phyloP scores from a whole-genome alignment of 1,140 invertebrate genomes.

The Drosophila ambigua region DNA sequence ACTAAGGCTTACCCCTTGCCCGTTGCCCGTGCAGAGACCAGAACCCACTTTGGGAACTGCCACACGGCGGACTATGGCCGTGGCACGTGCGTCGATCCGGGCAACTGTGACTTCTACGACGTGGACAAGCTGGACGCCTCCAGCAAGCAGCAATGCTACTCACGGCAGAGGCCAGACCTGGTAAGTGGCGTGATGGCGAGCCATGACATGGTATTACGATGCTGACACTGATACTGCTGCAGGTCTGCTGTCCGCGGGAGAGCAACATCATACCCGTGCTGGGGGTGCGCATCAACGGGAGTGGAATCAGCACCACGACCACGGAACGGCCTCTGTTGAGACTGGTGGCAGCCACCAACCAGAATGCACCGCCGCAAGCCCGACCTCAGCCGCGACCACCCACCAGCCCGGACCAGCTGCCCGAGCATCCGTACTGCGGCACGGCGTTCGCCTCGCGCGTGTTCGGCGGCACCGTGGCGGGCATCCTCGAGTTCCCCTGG shows the following conservation, averaged over 20 bases:
- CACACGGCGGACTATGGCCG: constrained; percentile 29
- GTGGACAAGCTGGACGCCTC: constrained; percentile 27
- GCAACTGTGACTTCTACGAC: constrained; percentile 48
- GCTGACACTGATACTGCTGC: not conserved
- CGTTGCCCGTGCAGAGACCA: constrained; percentile 11
- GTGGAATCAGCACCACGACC: not conserved
- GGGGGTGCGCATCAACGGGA: constrained; percentile 18
- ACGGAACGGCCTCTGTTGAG: too few relatives aligned
- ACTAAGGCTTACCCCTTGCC: too few relatives aligned
- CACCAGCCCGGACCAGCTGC: constrained; percentile 27
- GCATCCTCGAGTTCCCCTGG: constrained; percentile 66
- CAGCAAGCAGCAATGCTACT: constrained; percentile 46
- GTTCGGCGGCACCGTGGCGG: constrained; percentile 38
- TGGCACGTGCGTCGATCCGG: constrained; percentile 42
- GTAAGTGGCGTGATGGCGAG: constrained; percentile 21
- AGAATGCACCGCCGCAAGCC: not conserved
- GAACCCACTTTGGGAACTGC: constrained; percentile 58
- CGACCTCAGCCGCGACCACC: not conserved
- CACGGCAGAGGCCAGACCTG: constrained; percentile 51
- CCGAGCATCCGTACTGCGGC: constrained; percentile 59
- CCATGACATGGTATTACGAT: not conserved
- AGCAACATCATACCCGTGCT: constrained; percentile 39
- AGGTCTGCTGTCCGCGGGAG: constrained; percentile 61
- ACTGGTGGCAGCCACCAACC: not conserved
- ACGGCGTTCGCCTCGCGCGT: constrained; percentile 42